Evolutionary conservation across 2,888 invertebrate genomes (phyloP).

Genomic region (Electrophaes corylata): DNA sequence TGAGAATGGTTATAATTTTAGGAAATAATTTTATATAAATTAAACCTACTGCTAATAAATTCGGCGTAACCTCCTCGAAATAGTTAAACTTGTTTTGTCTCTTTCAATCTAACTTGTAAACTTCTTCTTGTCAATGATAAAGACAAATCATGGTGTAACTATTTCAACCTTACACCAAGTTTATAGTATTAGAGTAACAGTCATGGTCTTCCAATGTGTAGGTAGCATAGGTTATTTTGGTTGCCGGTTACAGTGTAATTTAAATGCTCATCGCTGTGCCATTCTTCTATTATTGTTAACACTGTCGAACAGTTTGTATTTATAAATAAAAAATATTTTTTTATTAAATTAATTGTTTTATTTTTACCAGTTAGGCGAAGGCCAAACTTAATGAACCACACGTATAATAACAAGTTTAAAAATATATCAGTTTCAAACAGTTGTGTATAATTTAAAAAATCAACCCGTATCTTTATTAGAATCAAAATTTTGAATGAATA

Average conservation of each 20-base stretch:
- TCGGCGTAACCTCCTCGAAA: no score
- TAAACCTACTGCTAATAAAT: no score
- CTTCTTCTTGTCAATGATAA: no score
- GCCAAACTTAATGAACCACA: slow-evolving; percentile 56
- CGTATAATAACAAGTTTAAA: slow-evolving; percentile 54
- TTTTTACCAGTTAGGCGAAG: slow-evolving; percentile 63
- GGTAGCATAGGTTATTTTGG: slow-evolving; percentile 2
- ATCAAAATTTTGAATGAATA: slow-evolving; percentile 36
- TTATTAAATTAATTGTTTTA: slow-evolving; percentile 59
- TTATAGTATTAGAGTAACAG: no score
- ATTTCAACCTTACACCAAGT: no score
- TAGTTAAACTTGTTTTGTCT: no score
- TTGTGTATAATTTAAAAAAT: slow-evolving; percentile 50
- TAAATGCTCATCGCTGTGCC: slow-evolving; percentile 12
- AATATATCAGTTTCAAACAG: slow-evolving; percentile 53
- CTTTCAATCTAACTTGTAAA: no score
- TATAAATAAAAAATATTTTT: slow-evolving; percentile 40
- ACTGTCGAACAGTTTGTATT: slow-evolving; percentile 16
- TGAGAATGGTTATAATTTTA: no score
- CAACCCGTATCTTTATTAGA: slow-evolving; percentile 40
- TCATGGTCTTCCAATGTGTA: slow-evolving; percentile 10
- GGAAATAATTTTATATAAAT: no score
- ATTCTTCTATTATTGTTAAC: slow-evolving; percentile 11
- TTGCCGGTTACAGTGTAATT: background rate
- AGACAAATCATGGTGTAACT: no score